phyloP scores from a whole-genome alignment of 64 coral and sea anemone species.

The Montipora cactus region DNA sequence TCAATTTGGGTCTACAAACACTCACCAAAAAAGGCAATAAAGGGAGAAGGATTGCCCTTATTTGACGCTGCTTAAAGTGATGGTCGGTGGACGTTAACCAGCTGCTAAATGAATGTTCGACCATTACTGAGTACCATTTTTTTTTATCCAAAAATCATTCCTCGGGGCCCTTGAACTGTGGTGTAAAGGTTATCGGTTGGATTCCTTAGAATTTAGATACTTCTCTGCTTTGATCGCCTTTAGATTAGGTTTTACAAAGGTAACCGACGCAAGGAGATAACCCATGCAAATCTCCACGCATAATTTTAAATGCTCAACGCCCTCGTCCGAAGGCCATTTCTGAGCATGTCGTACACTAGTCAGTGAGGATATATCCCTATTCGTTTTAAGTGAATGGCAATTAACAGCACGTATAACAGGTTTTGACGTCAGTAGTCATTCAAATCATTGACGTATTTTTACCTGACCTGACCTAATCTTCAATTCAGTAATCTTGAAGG shows the following conservation, averaged over 20 bases:
- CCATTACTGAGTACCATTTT: neutral
- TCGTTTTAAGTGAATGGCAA: no score
- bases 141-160: neutral
- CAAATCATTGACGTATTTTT: no score
- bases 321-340: no score
- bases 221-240: neutral
- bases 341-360: no score
- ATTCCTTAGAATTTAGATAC: neutral
- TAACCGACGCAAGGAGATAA: neutral
- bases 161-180: neutral
- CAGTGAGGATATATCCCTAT: no score
- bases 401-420: no score
- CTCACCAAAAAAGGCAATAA: neutral
- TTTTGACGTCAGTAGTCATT: no score
- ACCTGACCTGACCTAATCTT: no score
- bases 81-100: neutral
- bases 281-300: no score
- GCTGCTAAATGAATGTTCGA: neutral
- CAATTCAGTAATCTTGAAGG: no score
- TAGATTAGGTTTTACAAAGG: neutral
- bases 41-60: no score
- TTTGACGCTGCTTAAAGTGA: neutral
- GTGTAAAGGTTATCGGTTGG: constrained; percentile 3
- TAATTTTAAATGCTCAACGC: no score
- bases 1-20: neutral